Base-by-base conservation (phyloP, 2,888 invertebrate genomes). In the Hyles lineata region DNA sequence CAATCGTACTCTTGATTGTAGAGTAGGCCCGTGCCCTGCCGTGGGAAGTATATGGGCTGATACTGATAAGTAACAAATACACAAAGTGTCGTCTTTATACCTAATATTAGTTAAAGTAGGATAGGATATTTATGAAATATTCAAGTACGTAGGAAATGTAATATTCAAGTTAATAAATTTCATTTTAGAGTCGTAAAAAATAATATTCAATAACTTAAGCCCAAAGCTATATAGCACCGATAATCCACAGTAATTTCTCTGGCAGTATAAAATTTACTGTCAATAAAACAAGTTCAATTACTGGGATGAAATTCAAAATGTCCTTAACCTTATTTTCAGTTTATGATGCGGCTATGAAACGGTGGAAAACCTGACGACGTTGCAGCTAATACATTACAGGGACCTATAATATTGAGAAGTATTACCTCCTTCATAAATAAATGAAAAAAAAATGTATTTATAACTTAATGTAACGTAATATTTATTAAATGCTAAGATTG, bases 271-370 rank as follows among this genome's bases (percentile, higher is more conserved):
- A 55, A 17, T 60, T 25, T 25, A 60, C 6, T 9, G 60, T 17
- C 60, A 60, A 60, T 60, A 60, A 60, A 60, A 60, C 25, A 25
- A 60, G 60, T 60, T 60, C 60, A 60, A 60, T 60, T 60, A 60
- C 23, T 15, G 60, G 6, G 60, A 60, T 60, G 60, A 60, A 25
- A 25, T 60, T 60, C 60, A 60, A 60, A 25, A 25, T 60, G 23
- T 60, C 25, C 23, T 25, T 25, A 60, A 23, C 60, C 25, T 60
- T 60, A 60, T 25, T 60, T 59, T 60, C 25, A 60, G 21, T 23
- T 23, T 60, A 60, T 15, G 23, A 4, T n/a, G 55, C n/a, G 19
- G 55, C n/a, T 55, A 55, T 55, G 55, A 55, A 55, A 55, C 55
- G 55, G 5, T 52, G 19, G 19, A 55, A 55, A 55, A 55, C 55